Conservation (phyloP, 2,797 vertebrate species). For the Tapera naevia region DNA sequence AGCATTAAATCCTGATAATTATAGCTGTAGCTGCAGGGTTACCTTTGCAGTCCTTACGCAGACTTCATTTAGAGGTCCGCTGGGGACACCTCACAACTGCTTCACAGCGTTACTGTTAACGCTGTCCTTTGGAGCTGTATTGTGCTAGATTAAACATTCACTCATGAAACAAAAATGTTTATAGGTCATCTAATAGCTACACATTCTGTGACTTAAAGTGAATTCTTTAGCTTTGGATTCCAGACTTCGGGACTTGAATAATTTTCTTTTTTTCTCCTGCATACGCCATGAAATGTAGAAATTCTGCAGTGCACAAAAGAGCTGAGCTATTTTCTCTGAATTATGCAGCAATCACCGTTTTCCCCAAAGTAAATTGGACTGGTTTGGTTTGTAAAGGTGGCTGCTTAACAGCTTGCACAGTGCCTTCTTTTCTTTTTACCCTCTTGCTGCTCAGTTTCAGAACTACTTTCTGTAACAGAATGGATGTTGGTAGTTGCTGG, state of each 20-base stretch:
- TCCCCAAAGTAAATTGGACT: neutral
- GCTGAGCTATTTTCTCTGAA: constrained; percentile 40
- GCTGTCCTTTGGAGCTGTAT: constrained; percentile 46
- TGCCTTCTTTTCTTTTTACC: neutral
- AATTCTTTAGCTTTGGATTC: constrained; percentile 4
- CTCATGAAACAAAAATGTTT: constrained; percentile 60
- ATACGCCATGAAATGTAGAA: neutral
- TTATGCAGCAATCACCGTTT: constrained; percentile 37
- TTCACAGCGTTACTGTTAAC: constrained; percentile 65
- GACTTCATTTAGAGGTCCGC: constrained; percentile 72
- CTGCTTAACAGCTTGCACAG: constrained; percentile 10
- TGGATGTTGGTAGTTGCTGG: neutral
- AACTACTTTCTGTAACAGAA: neutral
- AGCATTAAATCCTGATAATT: constrained; percentile 74
- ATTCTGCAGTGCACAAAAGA: neutral
- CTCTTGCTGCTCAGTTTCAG: neutral
- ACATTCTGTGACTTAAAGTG: constrained; percentile 5
- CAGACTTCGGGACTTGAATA: neutral
- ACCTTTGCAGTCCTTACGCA: constrained; percentile 61
- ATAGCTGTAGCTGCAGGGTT: constrained; percentile 69
- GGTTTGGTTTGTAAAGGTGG: constrained; percentile 21
- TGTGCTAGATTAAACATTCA: constrained; percentile 60
- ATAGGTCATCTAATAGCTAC: constrained; percentile 40
- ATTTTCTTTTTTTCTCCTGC: neutral
- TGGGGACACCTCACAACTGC: constrained; percentile 62